Percentiles rank a stretch among this genome's conserved stretches.
phyloP scores from a whole-genome alignment of 2,797 vertebrate species.

The Odontamblyopus rebecca region DNA sequence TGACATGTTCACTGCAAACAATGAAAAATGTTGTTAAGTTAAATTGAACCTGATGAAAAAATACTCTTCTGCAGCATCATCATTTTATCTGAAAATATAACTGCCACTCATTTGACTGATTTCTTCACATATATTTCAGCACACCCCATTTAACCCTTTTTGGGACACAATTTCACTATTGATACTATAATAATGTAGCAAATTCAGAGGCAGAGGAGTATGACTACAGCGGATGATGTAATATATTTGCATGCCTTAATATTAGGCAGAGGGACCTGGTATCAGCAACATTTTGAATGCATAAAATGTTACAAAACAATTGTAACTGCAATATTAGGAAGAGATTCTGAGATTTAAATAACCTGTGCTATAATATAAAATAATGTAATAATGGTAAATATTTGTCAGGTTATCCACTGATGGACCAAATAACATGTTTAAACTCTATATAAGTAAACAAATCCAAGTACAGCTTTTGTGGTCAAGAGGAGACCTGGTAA shows the following conservation, averaged over 20 bases:
- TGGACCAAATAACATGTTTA: no score
- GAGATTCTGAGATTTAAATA: no score
- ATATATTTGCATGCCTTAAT: not conserved
- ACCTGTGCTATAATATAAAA: no score
- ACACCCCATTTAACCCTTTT: not conserved
- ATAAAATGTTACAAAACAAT: no score
- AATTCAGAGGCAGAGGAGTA: not conserved
- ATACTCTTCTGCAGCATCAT: not conserved
- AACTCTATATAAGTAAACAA: no score
- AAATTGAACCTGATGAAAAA: not conserved
- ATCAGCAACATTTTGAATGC: not conserved
- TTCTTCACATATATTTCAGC: not conserved
- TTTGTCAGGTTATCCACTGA: no score
- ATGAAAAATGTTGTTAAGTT: not conserved
- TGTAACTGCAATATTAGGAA: no score
- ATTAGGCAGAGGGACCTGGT: not conserved
- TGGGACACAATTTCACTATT: not conserved
- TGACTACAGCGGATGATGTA: not conserved
- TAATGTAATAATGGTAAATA: no score
- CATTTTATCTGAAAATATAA: not conserved
- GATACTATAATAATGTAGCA: not conserved
- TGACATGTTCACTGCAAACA: constrained; percentile 3
- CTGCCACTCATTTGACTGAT: not conserved
- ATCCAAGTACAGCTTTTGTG: no score
- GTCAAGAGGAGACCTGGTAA: not conserved